Percentiles rank a stretch among this genome's conserved stretches.
These are phyloP conservation scores for Elaphurus davidianus DNA, from an alignment of 2,113 vertebrate genomes.

Conservation along the genomic window DNA sequence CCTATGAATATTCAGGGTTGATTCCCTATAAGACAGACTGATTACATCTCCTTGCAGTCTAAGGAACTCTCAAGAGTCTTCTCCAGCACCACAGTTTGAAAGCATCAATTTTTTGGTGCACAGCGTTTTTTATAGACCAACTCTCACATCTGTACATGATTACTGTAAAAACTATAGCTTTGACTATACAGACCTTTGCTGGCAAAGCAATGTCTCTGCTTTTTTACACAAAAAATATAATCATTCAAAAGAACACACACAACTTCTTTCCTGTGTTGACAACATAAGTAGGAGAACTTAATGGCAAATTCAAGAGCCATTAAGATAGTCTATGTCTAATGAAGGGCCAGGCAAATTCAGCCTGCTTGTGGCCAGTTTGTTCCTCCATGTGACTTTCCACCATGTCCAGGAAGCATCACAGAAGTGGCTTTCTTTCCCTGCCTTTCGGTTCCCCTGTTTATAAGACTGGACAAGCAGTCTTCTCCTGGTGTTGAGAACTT, in stretches of 20 bases:
- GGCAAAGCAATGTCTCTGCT: not conserved
- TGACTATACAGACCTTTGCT: not conserved
- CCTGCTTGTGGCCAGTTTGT: not conserved
- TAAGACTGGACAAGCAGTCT: too few species aligned
- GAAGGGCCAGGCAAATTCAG: fast-evolving
- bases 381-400: not conserved
- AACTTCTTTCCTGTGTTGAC: conserved; percentile 18
- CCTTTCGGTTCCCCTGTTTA: not conserved
- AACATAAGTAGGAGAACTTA: not conserved
- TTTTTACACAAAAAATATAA: not conserved
- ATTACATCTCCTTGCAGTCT: not conserved
- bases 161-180: not conserved
- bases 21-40: not conserved
- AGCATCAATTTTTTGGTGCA: not conserved
- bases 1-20: not conserved
- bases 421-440: not conserved
- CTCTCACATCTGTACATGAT: not conserved
- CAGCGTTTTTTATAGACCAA: not conserved
- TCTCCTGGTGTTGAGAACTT: not conserved
- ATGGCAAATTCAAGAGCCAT: not conserved
- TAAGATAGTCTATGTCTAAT: not conserved
- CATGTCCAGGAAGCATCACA: not conserved
- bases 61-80: not conserved
- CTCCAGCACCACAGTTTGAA: not conserved
- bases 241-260: not conserved